A percentile compares a stretch with the other conserved stretches of the same genome.
These are phyloP conservation scores for Psylliodes chrysocephalus DNA, from an alignment of 2,888 invertebrate species.

Conservation along the genomic window DNA sequence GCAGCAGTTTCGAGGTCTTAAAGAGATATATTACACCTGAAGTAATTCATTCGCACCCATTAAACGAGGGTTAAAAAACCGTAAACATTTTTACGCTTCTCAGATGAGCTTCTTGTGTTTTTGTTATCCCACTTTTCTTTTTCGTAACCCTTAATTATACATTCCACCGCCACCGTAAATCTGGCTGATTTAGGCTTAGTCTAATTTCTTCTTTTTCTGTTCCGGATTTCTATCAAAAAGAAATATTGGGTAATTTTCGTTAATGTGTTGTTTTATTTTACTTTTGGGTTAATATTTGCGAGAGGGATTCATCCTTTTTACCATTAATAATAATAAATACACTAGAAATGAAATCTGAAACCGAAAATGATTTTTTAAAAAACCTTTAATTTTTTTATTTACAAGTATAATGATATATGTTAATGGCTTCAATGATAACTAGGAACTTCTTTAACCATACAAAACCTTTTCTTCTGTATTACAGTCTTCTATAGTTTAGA, in stretches of 20 bases:
- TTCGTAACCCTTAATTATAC: constrained; percentile 43
- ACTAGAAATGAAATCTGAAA: too few relatives aligned
- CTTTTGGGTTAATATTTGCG: neutral
- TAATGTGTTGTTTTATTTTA: neutral
- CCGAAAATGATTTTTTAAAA: too few relatives aligned
- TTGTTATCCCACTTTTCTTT: constrained; percentile 38
- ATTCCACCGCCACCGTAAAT: constrained; percentile 45
- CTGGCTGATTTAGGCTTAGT: constrained; percentile 54
- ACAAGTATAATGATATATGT: too few relatives aligned
- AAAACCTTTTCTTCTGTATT: too few relatives aligned
- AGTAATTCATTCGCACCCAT: constrained; percentile 60
- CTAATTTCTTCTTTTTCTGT: constrained; percentile 48
- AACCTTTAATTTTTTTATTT: too few relatives aligned
- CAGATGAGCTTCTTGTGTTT: constrained; percentile 50
- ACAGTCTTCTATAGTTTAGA: too few relatives aligned
- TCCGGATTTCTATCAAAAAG: constrained; percentile 48
- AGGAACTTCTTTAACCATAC: too few relatives aligned
- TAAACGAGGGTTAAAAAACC: constrained; percentile 60
- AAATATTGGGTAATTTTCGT: constrained; percentile 43
- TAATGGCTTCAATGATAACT: too few relatives aligned
- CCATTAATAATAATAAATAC: too few relatives aligned
- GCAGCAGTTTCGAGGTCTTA: constrained; percentile 52
- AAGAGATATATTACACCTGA: constrained; percentile 59
- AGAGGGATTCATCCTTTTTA: too few relatives aligned
- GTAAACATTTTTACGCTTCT: constrained; percentile 61